Base-by-base conservation (phyloP, 2,113 vertebrate genomes). In the Brevimyrus niger region DNA sequence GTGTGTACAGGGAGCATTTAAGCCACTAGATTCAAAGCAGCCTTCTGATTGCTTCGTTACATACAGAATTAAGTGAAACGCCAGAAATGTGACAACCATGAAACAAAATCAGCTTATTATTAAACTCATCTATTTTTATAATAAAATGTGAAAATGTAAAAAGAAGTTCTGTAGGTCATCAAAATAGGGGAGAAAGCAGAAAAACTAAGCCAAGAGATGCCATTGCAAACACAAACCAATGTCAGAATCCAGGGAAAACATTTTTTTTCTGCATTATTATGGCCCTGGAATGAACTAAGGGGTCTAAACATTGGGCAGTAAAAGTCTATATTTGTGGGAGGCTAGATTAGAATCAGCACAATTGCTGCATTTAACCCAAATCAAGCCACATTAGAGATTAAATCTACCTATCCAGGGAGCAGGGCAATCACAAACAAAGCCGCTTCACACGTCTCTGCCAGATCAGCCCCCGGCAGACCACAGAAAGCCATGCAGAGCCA, bases 371-470 rank as follows among this genome's bases (percentile, higher is more conserved):
- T 88, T 65, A 69, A 73, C 58, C n/a, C 58, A 47, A 73, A 42
- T 61, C 1, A 2, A 44, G 46, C 93, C 91, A 92, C 91, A 38
- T 69, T 86, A 87, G 38, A 91, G 91, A 94, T 92, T 92, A 82
- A 89, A 93, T 93, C 91, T 88, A 11, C 83, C 46, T 21, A 87
- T 88, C 92, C 4, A 58, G 91, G 91, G 92, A 73, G 55, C 58
- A 27, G 13, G 42, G 58, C n/a, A 42, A 89, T 93, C 92, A 86
- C 89, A 15, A 5, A 89, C 91, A 91, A 83, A 89, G 92, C 88
- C 91, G 5, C 17, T 2, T 8, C 9, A 50, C 21, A 86, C 44
- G 0, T 15, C 44, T 50, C 44, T 50, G 44, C 83, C 44, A 48
- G 9, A 85, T 48, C 44, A 2, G 82, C 82, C 46, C 23, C 44